Percentiles rank a stretch among this genome's conserved stretches.
Evolutionary conservation across 2,888 invertebrate genomes (phyloP).

Genomic region (Acanthacorydalis orientalis): DNA sequence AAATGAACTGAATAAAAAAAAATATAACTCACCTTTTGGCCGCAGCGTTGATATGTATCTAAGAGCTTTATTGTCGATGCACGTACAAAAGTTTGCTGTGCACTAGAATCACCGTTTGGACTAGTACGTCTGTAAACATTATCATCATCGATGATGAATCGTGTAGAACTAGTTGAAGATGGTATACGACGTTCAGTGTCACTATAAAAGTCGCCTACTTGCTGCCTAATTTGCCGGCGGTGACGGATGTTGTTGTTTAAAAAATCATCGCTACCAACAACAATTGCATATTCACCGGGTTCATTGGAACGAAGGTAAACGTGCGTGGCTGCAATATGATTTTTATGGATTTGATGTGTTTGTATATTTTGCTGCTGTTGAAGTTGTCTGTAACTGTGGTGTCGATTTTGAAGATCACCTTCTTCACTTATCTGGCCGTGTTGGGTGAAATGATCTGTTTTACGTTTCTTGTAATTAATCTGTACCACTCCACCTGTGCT

Average conservation of each 20-base stretch:
- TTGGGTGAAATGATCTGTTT: conserved; percentile 19
- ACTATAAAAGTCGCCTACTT: too few relatives aligned
- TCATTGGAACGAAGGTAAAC: too few relatives aligned
- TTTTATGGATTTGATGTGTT: too few relatives aligned
- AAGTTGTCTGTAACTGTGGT: conserved; percentile 3
- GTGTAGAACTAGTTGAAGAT: too few relatives aligned
- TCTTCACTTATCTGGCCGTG: conserved; percentile 10
- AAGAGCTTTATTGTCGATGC: conserved; percentile 49
- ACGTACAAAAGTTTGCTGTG: conserved; percentile 38
- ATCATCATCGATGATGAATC: neutral
- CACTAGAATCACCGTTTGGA: conserved; percentile 20
- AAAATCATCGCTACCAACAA: too few relatives aligned
- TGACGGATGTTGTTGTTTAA: neutral
- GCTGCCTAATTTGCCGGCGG: neutral
- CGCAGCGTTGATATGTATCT: conserved; percentile 49
- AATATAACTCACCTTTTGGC: conserved; percentile 36
- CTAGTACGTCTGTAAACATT: conserved; percentile 19
- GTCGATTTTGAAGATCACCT: neutral
- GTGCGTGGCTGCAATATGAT: too few relatives aligned
- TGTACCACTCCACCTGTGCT: conserved; percentile 26
- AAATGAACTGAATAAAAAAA: neutral
- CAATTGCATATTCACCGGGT: too few relatives aligned
- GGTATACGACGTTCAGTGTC: too few relatives aligned
- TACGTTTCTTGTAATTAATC: conserved; percentile 23
- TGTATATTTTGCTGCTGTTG: neutral